Base-by-base conservation (phyloP, 2,888 invertebrate genomes). In the Aromia moschata region DNA sequence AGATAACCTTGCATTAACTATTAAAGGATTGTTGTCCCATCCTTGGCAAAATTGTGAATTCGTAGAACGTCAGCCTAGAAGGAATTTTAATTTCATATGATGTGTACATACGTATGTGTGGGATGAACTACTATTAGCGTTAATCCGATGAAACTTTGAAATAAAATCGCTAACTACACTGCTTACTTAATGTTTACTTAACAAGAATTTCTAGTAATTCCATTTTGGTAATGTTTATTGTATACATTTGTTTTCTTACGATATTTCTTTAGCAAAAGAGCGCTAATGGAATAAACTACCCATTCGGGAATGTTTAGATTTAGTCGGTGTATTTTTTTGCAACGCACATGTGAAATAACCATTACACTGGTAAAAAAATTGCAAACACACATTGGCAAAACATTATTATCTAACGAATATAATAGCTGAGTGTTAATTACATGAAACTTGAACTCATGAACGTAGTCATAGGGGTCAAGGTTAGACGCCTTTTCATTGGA, bases 361-460 rank as follows among this genome's bases (percentile, higher is more conserved):
- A 25, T 43, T 43, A 43, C 43, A 43, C 25, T 43, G 12, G 1
- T 25, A 14, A 43, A 43, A 43, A 47, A 36, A 47, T 33, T 45
- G 45, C 45, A 36, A 47, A 33, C 25, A 11, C 15, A 33, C 47
- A 12, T 9, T 43, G 43, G 43, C 25, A 12, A 43, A 43, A 25
- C 25, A 43, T 40, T 43, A 43, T 43, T 25, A 43, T 43, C 43
- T 43, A 43, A 43, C n/a, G 14, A 36, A 47, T 36, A 47, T 36
- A 47, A 47, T 36, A 33, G 36, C 47, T 47, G 33, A 36, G 43
- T 43, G 43, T 43, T 43, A 43, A 43, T 43, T 43, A 43, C 25
- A 12, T 25, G 43, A 47, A 47, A 47, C 47, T 36, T 47, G 47
- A 33, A 33, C 47, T 47, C 43, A 43, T 43, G 43, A 25, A 25